Percentiles rank a stretch among this genome's conserved stretches.
Evolutionary conservation across 2,888 invertebrate genomes (phyloP).

Genomic region (Arrhopalites spinosus): DNA sequence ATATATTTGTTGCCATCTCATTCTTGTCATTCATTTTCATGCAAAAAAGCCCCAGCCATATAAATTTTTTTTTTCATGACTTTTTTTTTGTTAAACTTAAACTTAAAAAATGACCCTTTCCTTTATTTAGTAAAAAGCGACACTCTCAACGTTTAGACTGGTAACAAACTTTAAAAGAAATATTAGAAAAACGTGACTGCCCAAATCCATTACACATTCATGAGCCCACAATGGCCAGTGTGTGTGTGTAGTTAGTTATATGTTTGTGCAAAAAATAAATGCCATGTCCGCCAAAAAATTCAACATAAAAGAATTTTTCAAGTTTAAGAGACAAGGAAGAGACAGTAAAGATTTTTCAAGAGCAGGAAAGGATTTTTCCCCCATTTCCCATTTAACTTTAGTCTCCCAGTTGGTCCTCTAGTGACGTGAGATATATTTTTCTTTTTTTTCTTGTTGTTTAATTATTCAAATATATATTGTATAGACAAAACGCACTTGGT

Average conservation of each 20-base stretch:
- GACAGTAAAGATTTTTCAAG: not conserved
- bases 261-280: slow-evolving; percentile 7
- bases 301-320: slow-evolving; percentile 16
- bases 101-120: no score
- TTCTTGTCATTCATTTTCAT: not conserved
- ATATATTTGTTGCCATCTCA: not conserved
- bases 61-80: no score
- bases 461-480: not conserved
- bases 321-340: slow-evolving; percentile 8
- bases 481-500: not conserved
- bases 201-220: slow-evolving; percentile 25
- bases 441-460: not conserved
- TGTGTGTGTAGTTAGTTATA: no score
- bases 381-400: not conserved
- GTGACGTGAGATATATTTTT: not conserved
- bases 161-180: slow-evolving; percentile 16
- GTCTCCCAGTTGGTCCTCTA: not conserved
- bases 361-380: not conserved
- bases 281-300: slow-evolving; percentile 4
- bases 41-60: not conserved
- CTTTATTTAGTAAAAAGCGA: no score
- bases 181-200: slow-evolving; percentile 34
- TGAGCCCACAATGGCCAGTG: slow-evolving; percentile 14
- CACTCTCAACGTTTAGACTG: not conserved
- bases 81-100: no score